Conservation (phyloP, 2,797 vertebrate genomes). For the Anableps anableps region DNA sequence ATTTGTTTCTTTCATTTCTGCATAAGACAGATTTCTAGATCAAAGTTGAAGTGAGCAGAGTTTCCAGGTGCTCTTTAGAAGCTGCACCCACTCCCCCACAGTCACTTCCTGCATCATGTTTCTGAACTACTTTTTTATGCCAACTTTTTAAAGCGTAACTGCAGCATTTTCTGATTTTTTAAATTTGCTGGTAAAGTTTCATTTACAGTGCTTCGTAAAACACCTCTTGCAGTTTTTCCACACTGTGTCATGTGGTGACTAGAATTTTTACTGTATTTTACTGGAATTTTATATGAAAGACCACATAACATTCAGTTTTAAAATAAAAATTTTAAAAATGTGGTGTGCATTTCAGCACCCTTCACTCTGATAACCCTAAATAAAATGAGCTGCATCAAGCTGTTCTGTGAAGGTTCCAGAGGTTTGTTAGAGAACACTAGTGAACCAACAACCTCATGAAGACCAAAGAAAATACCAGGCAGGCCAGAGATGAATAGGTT, state of each 20-base stretch:
- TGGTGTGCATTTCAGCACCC: background rate
- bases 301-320: background rate
- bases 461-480: background rate
- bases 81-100: conserved; percentile 33
- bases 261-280: background rate
- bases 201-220: background rate
- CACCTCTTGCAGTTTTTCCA: background rate
- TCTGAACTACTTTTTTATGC: conserved; percentile 27
- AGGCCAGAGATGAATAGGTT: background rate
- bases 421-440: background rate
- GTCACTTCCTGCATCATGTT: conserved; percentile 55
- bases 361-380: background rate
- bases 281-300: background rate
- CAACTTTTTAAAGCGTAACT: conserved; percentile 20
- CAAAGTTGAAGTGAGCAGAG: conserved; percentile 38
- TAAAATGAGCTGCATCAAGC: background rate
- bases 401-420: background rate
- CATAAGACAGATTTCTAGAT: conserved; percentile 36
- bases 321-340: background rate
- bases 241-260: too few relatives aligned
- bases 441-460: background rate
- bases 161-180: conserved; percentile 1
- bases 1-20: conserved; percentile 7
- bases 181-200: background rate
- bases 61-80: conserved; percentile 54